phyloP scores from a whole-genome alignment of 2,113 vertebrate species.

The Stegostoma tigrinum region DNA sequence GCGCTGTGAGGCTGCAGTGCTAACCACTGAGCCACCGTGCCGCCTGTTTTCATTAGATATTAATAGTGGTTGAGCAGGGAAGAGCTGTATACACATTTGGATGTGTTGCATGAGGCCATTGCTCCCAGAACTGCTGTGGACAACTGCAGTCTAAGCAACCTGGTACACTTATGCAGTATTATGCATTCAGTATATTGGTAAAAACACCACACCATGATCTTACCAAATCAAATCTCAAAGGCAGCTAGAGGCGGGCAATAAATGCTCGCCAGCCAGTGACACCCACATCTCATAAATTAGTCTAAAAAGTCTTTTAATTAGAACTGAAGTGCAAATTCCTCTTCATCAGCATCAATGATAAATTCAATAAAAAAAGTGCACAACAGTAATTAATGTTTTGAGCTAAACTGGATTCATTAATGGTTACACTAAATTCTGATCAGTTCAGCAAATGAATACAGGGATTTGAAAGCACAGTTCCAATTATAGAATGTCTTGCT shows the following conservation, averaged over 20 bases:
- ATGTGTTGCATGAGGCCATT: neutral
- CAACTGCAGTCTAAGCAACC: neutral
- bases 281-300: no score
- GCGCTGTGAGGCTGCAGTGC: no score
- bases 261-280: no score
- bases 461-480: neutral
- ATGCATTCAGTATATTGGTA: neutral
- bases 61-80: neutral
- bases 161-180: neutral
- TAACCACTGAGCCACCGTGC: no score
- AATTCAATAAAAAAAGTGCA: neutral
- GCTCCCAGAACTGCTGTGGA: neutral
- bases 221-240: neutral
- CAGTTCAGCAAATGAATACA: neutral
- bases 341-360: neutral
- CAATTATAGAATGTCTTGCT: neutral
- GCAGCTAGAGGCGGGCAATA: no score
- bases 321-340: neutral
- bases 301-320: neutral
- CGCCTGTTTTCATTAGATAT: neutral
- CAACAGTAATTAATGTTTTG: neutral
- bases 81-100: neutral
- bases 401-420: neutral
- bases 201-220: neutral
- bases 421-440: neutral